Conservation (phyloP, 1,140 invertebrate genomes). For the Lepidotrigona ventralis region DNA sequence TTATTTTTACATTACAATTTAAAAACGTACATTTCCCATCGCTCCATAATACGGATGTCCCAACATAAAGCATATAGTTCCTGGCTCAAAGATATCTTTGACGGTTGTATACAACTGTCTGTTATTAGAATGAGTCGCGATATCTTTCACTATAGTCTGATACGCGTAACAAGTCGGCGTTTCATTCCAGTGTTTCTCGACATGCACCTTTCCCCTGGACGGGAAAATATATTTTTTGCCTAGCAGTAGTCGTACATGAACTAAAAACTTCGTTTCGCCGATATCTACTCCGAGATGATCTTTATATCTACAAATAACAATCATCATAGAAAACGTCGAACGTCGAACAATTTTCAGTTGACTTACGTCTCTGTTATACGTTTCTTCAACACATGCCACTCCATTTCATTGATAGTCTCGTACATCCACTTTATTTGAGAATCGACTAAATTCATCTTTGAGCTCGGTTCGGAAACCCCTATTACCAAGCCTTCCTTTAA, state of each 20-base stretch:
- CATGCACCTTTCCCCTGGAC: constrained; percentile 81
- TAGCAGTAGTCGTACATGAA: constrained; percentile 87
- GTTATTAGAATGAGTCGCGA: constrained; percentile 79
- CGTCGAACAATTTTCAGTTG: constrained; percentile 71
- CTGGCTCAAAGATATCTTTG: constrained; percentile 86
- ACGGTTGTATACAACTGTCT: constrained; percentile 80
- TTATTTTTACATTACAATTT: not conserved
- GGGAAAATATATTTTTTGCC: constrained; percentile 84
- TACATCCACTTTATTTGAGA: not conserved
- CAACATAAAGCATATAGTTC: constrained; percentile 87
- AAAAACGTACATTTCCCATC: constrained; percentile 83
- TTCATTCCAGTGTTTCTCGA: constrained; percentile 86
- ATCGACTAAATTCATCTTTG: constrained; percentile 52
- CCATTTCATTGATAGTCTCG: constrained; percentile 46
- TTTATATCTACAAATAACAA: constrained; percentile 80
- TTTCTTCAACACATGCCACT: constrained; percentile 56
- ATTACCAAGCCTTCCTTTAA: constrained; percentile 84
- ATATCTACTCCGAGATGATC: constrained; percentile 87
- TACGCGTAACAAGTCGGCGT: constrained; percentile 83
- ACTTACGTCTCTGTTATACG: constrained; percentile 65
- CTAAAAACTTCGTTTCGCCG: constrained; percentile 85
- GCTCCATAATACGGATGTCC: constrained; percentile 90
- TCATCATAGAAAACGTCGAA: not conserved
- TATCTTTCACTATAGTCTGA: constrained; percentile 85
- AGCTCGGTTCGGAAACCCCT: constrained; percentile 56